A percentile compares a stretch with the other conserved stretches of the same genome.
phyloP scores from a whole-genome alignment of 1,140 invertebrate species.

The Drosophila insularis region DNA sequence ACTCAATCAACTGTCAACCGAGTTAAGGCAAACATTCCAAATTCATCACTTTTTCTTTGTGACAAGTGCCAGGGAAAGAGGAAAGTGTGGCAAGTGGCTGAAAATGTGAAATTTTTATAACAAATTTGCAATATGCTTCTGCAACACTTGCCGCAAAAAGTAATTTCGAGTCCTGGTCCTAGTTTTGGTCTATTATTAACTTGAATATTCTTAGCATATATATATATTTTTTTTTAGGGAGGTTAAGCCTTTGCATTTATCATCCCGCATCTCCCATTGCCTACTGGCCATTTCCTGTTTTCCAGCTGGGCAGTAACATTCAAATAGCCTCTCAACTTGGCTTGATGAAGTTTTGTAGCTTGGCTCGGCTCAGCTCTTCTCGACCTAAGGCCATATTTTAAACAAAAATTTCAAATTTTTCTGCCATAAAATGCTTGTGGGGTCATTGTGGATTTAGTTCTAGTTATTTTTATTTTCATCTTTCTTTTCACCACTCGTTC shows the following conservation, averaged over 20 bases:
- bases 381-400: constrained; percentile 15
- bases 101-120: background rate
- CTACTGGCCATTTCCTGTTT: constrained; percentile 50
- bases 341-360: constrained; percentile 56
- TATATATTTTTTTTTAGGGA: constrained; percentile 42
- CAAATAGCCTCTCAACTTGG: constrained; percentile 34
- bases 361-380: background rate
- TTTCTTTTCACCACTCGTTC: background rate
- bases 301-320: constrained; percentile 8
- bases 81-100: constrained; percentile 4
- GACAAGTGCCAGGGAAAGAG: constrained; percentile 16
- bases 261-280: background rate
- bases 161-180: constrained; percentile 45
- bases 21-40: constrained; percentile 1
- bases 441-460: constrained; percentile 2
- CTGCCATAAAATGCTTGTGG: constrained; percentile 43
- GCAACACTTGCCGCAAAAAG: constrained; percentile 54
- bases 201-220: constrained; percentile 57
- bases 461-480: constrained; percentile 16
- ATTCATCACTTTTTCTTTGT: constrained; percentile 24
- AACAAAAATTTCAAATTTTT: constrained; percentile 54
- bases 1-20: background rate
- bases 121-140: background rate
- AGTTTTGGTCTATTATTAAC: constrained; percentile 46
- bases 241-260: constrained; percentile 12